These are phyloP conservation scores for Limnephilus marmoratus DNA, from an alignment of 2,888 invertebrate species.

Conservation along the genomic window DNA sequence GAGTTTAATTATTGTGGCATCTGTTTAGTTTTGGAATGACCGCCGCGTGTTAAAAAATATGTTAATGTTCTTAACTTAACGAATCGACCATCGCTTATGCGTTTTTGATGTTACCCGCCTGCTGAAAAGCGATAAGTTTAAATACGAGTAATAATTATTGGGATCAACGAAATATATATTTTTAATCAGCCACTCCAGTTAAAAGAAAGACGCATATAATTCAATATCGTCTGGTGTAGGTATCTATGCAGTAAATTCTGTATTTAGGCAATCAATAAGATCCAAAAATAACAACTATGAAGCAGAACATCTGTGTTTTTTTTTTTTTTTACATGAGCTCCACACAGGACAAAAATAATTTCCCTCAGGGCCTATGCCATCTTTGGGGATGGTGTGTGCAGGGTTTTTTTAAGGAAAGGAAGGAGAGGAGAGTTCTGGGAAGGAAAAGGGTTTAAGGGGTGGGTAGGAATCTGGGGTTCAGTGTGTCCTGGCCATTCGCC, in stretches of 20 bases:
- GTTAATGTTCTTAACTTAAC: constrained; percentile 22
- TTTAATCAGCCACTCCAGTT: background rate
- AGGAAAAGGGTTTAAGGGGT: too few relatives aligned
- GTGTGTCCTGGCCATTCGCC: too few relatives aligned
- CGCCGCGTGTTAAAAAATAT: background rate
- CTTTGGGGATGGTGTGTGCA: too few relatives aligned
- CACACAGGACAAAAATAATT: too few relatives aligned
- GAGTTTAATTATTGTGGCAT: constrained; percentile 14
- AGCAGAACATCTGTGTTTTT: background rate
- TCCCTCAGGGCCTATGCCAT: too few relatives aligned
- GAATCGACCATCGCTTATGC: constrained; percentile 2
- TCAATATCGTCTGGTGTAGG: background rate
- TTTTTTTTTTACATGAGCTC: too few relatives aligned
- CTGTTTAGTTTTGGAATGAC: constrained; percentile 37
- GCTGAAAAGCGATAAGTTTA: background rate
- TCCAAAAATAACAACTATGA: background rate
- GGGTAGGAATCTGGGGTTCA: too few relatives aligned
- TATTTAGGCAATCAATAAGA: too few relatives aligned
- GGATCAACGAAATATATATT: background rate
- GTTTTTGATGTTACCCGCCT: background rate
- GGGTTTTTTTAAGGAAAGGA: too few relatives aligned
- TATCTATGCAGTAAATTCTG: background rate
- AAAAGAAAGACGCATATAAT: background rate
- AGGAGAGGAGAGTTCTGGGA: too few relatives aligned
- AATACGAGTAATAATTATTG: background rate